phyloP scores from a whole-genome alignment of 2,888 invertebrate genomes.

The Drosophila tanythrix region DNA sequence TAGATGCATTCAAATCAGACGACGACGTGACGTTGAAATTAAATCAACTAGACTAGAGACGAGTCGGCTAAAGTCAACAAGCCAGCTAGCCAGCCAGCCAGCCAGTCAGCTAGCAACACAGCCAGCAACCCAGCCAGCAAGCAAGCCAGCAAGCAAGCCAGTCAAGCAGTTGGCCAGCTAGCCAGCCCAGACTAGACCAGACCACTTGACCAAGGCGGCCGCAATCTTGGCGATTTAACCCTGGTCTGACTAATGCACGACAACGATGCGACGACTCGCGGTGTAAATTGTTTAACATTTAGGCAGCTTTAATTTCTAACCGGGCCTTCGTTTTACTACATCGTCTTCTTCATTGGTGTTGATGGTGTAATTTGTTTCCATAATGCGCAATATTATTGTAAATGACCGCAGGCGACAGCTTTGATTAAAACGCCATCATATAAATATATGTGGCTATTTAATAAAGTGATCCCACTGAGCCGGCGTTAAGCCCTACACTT shows the following conservation, averaged over 20 bases:
- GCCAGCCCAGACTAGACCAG: conserved; percentile 24
- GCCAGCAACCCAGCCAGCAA: conserved; percentile 11
- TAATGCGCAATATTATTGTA: conserved; percentile 72
- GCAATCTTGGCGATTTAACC: conserved; percentile 40
- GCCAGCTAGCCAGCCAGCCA: conserved; percentile 13
- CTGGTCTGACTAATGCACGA: conserved; percentile 65
- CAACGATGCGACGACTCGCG: conserved; percentile 31
- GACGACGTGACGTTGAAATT: conserved; percentile 81
- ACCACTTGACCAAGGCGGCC: conserved; percentile 45
- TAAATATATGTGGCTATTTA: conserved; percentile 31
- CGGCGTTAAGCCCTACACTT: conserved; percentile 46
- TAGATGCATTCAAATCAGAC: conserved; percentile 71
- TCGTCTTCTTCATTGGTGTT: conserved; percentile 24
- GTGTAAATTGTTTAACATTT: conserved; percentile 81
- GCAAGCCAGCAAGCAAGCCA: conserved; percentile 40
- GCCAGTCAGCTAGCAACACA: conserved; percentile 6
- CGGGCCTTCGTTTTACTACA: not conserved
- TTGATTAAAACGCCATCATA: conserved; percentile 79
- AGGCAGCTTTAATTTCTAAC: conserved; percentile 74
- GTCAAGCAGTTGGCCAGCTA: conserved; percentile 49
- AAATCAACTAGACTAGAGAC: conserved; percentile 79
- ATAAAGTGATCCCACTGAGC: conserved; percentile 62
- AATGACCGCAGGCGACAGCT: conserved; percentile 71
- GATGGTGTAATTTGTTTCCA: conserved; percentile 72
- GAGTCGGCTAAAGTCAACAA: conserved; percentile 32